Percentiles rank a stretch among this genome's conserved stretches.
Evolutionary conservation across 2,888 invertebrate genomes (phyloP).

Genomic region (Seladonia tumulorum): DNA sequence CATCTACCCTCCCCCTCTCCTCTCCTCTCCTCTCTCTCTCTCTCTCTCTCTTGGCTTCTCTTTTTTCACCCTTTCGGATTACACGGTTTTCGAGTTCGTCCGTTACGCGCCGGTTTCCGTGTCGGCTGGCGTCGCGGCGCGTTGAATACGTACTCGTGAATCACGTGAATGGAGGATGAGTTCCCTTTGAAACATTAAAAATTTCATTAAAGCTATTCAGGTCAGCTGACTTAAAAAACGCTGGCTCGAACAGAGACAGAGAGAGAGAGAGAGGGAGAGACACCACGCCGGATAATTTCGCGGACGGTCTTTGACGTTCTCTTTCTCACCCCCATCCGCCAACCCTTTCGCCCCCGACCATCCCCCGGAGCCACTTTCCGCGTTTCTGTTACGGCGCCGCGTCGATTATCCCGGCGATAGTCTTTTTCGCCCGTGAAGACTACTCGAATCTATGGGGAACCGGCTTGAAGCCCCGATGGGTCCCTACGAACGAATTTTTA

Average conservation of each 20-base stretch:
- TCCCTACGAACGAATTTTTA: background rate
- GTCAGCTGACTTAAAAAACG: slow-evolving; percentile 48
- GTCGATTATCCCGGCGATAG: background rate
- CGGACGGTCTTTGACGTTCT: slow-evolving; percentile 28
- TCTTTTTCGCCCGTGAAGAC: background rate
- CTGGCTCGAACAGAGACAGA: slow-evolving; percentile 14
- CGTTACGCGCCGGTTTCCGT: slow-evolving; percentile 19
- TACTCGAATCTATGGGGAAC: background rate
- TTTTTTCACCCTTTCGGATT: slow-evolving; percentile 24
- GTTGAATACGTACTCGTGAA: slow-evolving; percentile 44
- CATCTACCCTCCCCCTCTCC: background rate
- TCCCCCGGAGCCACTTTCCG: background rate
- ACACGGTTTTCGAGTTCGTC: slow-evolving; percentile 21
- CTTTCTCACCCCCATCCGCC: background rate
- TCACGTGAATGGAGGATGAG: slow-evolving; percentile 36
- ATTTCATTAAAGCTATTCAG: slow-evolving; percentile 60
- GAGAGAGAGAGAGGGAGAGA: background rate
- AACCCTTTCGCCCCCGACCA: background rate
- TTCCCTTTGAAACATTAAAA: slow-evolving; percentile 11
- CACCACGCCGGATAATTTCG: slow-evolving; percentile 25
- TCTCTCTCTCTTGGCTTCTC: background rate
- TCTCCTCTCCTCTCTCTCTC: background rate
- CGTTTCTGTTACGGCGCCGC: background rate
- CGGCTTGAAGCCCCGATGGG: background rate
- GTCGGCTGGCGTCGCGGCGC: slow-evolving; percentile 9